Conservation (phyloP, 1,140 invertebrate genomes). For the Aplysia californica region DNA sequence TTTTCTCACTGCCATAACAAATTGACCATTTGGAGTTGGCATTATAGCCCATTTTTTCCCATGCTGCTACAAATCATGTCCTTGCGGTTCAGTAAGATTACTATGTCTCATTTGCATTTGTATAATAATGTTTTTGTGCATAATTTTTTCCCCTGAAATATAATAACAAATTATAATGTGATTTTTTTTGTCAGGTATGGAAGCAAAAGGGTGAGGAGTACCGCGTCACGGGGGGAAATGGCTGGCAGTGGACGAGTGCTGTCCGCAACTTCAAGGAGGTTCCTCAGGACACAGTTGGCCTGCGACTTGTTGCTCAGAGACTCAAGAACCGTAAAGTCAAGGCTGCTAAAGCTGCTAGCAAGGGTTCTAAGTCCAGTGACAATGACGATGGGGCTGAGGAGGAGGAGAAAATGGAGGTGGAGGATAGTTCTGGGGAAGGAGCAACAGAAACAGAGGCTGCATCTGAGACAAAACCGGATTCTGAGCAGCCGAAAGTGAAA, state of each 20-base stretch:
- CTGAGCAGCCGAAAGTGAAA: background rate
- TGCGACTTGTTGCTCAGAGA: slow-evolving; percentile 51
- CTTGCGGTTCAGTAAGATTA: too few relatives aligned
- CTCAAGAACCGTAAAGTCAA: slow-evolving; percentile 45
- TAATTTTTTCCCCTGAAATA: too few relatives aligned
- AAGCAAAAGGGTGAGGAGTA: slow-evolving; percentile 99
- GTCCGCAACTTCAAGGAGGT: slow-evolving; percentile 38
- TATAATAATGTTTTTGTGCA: too few relatives aligned
- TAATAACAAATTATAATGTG: too few relatives aligned
- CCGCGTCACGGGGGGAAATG: slow-evolving; percentile 92
- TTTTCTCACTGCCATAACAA: too few relatives aligned
- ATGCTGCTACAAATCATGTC: too few relatives aligned
- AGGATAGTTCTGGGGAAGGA: background rate
- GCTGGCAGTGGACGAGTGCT: slow-evolving; percentile 90
- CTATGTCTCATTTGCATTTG: too few relatives aligned
- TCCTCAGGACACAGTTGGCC: slow-evolving; percentile 58
- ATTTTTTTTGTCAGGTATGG: slow-evolving; percentile 70
- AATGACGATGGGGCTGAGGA: background rate
- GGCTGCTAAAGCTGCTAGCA: slow-evolving; percentile 26
- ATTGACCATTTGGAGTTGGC: too few relatives aligned
- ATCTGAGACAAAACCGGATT: background rate
- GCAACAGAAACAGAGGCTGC: background rate
- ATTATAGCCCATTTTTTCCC: too few relatives aligned
- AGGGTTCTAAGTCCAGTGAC: slow-evolving; percentile 6
- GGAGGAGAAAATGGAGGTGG: slow-evolving; percentile 11